Evolutionary conservation across 2,797 vertebrate species (phyloP), one percentile per base, ranked within the genome.

Genomic region (Sus cebifrons): DNA sequence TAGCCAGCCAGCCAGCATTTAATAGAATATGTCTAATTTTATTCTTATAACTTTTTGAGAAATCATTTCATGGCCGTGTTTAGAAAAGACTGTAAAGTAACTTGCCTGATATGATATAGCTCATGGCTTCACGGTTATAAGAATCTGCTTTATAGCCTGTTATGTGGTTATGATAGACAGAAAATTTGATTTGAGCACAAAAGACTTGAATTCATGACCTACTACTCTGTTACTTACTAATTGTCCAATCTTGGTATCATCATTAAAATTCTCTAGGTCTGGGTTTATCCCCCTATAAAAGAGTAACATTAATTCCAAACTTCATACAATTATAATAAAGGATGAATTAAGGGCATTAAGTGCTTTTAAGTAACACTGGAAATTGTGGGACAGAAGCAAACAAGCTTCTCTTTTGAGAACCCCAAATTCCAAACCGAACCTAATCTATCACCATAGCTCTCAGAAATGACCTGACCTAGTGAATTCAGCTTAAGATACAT

Each of bases 61-160:
- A 93, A 95, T 92, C 86, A 96, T 87, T 82, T 92, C 40, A 87
- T 8, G 11, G 15, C 18, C 85, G 68, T 23, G 86, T 95, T 90
- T 52, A 73, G 25, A 70, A 85, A 70, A 67, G 60, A 58, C 2
- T 70, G 6, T 36, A 56, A 84, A 94, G 36, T 68, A 17, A 84
- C 11, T 67, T 60, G 6, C 4, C 49, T 84, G 64, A 81, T 4
- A 78, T 49, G 36, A 54, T 13, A 77, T 2, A 73, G 13, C 25
- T 89, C 16, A 4, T 67, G 62, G 14, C 21, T 89, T 86, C 71
- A 54, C 17, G 20, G 32, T 78, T 70, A 58, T 4, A 91, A 73
- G 16, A 90, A 15, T 49, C 40, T 25, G 6, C 58, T 90, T 62
- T 67, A 23, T 70, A 87, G 40, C 1, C 20, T 86, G 3, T 64